Percentiles rank a stretch among this genome's conserved stretches.
phyloP scores from a whole-genome alignment of 1,140 invertebrate species.

The Pseudomyrmex pallidus region DNA sequence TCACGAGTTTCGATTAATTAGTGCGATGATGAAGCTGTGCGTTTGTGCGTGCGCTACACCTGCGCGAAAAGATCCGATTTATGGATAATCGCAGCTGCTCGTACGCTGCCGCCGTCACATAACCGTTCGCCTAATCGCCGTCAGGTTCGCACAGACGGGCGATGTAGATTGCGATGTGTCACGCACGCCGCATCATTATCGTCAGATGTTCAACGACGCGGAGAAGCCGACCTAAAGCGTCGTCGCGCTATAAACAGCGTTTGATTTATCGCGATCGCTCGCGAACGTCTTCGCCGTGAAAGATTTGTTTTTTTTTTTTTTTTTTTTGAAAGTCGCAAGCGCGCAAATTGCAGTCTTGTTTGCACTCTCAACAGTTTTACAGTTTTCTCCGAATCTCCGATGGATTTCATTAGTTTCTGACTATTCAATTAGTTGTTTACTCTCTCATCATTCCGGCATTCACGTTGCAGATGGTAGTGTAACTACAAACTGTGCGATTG shows the following conservation, averaged over 20 bases:
- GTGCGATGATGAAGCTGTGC: neutral
- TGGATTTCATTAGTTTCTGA: no score
- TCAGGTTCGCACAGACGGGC: neutral
- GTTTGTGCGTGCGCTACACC: neutral
- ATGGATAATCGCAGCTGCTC: neutral
- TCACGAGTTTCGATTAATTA: no score
- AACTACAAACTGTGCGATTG: no score
- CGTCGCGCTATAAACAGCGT: neutral
- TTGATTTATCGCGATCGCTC: slow-evolving; percentile 34
- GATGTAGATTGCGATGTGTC: slow-evolving; percentile 28
- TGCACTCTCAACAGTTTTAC: no score
- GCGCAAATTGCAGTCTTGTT: no score
- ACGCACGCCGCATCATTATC: neutral
- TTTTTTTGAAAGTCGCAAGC: no score
- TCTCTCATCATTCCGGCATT: no score
- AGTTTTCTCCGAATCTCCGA: no score
- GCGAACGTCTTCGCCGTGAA: slow-evolving; percentile 18
- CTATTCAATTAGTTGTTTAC: no score
- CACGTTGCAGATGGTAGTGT: no score
- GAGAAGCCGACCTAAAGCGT: neutral
- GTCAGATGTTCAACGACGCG: neutral
- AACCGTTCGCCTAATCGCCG: slow-evolving; percentile 5
- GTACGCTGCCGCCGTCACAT: no score
- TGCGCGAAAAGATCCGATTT: slow-evolving; percentile 1
- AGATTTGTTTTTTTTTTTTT: no score